Base-by-base conservation (phyloP, 2,113 vertebrate genomes). In the Lasiurus borealis region DNA sequence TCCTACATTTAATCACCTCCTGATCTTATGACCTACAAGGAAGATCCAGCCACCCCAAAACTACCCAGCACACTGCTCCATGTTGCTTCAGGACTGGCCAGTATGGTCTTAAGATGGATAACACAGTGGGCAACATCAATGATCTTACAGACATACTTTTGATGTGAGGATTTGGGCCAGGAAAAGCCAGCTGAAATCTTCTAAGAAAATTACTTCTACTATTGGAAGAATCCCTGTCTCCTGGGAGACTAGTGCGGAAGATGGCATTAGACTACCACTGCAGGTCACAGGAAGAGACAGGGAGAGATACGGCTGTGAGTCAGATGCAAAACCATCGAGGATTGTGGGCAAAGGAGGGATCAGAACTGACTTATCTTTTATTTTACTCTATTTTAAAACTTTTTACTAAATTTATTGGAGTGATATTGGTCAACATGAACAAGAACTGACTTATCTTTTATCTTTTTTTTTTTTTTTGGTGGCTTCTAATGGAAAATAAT, bases 311-410 rank as follows among this genome's bases (percentile, higher is more conserved):
- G 8, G 1, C 8, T 27, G 44, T 50, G n/a, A 87, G 31, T 59
- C 59, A 40, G 16, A 52, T 1, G 3, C 34, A 7, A 48, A 46
- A 57, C 1, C 29, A 0, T 0, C 10, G 29, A 66, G 23, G 27
- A 69, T 15, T 25, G 15, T 23, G 86, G 54, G 62, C 19, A 31
- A 15, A 64, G 57, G 19, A 86, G 5, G 52, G 50, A 25, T 6
- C 13, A 46, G 21, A 66, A n/a, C 54, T 3, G 12, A 23, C 9
- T 77, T 59, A n/a, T 8, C 46, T n/a, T 84, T 64, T 50, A 48
- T 27, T 27, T 62, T 27, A 62, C 27, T 62, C 59, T 62, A 62
- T 62, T 59, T 59, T 62, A 62, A 62, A 25, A 27, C 59, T 27
- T 62, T 62, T 62, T 27, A 62, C 27, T 25, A 62, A 62, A 62